Evolutionary conservation across 1,140 invertebrate species (phyloP).

Genomic region (Calliopsis andreniformis): DNA sequence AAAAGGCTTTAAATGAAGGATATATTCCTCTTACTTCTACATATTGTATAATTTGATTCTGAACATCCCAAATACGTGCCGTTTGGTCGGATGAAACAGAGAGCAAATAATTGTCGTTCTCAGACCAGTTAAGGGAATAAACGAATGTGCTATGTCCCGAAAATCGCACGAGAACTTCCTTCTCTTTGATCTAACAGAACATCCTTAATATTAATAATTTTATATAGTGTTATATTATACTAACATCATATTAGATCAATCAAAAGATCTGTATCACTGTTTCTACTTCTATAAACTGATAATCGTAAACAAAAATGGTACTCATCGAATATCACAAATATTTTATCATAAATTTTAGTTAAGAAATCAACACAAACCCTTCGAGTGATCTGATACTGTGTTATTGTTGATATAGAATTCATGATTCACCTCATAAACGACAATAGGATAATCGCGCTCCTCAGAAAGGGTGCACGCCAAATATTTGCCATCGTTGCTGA

Average conservation of each 20-base stretch:
- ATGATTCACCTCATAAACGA: slow-evolving; percentile 78
- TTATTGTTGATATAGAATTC: too few species aligned
- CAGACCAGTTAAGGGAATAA: slow-evolving; percentile 85
- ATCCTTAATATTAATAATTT: too few species aligned
- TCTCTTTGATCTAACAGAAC: slow-evolving; percentile 66
- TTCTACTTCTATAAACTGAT: too few species aligned
- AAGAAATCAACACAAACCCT: too few species aligned
- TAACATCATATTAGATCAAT: too few species aligned
- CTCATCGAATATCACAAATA: too few species aligned
- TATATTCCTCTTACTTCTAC: slow-evolving; percentile 68
- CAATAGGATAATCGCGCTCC: slow-evolving; percentile 77
- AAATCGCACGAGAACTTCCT: slow-evolving; percentile 69
- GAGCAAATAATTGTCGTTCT: slow-evolving; percentile 81
- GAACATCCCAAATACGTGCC: slow-evolving; percentile 82
- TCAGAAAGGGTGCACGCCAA: slow-evolving; percentile 82
- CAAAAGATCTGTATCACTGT: too few species aligned
- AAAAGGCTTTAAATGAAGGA: not conserved
- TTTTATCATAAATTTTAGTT: too few species aligned
- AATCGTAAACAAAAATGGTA: too few species aligned
- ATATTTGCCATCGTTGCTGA: slow-evolving; percentile 81
- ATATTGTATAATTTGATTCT: slow-evolving; percentile 76
- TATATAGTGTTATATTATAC: not conserved
- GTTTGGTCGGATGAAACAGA: slow-evolving; percentile 86
- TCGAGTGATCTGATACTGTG: too few species aligned
- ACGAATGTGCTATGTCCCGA: slow-evolving; percentile 84